Evolutionary conservation across 2,113 vertebrate species (phyloP).

Genomic region (Xyrauchen texanus): DNA sequence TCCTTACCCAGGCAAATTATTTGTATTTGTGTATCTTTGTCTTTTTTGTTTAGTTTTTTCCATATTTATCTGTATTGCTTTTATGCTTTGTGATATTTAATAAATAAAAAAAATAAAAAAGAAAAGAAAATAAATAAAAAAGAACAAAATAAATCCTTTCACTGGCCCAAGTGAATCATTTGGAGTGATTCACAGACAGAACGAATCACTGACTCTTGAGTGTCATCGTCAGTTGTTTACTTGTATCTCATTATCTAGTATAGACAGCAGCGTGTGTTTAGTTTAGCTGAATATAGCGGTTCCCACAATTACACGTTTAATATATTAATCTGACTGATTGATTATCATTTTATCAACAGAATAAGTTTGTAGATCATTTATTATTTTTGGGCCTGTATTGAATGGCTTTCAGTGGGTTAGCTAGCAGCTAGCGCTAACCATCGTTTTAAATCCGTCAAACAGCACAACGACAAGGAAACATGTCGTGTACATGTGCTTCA

Average conservation of each 20-base stretch:
- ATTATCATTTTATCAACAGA: not conserved
- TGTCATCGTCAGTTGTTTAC: constrained; percentile 25
- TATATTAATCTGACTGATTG: not conserved
- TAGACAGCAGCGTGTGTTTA: not conserved
- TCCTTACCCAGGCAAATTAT: no score
- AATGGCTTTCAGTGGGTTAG: constrained; percentile 29
- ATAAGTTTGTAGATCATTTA: not conserved
- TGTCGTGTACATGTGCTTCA: constrained; percentile 61
- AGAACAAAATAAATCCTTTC: no score
- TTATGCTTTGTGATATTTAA: no score
- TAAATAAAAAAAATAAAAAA: no score
- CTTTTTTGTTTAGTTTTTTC: no score
- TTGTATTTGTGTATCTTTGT: no score
- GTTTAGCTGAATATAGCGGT: not conserved
- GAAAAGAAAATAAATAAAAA: no score
- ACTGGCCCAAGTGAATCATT: no score
- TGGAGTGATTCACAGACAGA: not conserved
- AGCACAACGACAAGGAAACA: constrained; percentile 37
- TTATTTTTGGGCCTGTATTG: constrained; percentile 11
- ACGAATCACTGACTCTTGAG: constrained; percentile 1
- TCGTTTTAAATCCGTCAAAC: not conserved
- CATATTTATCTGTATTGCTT: no score
- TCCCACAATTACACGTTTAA: not conserved
- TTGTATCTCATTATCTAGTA: not conserved
- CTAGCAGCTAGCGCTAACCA: constrained; percentile 36